Base-by-base conservation (phyloP, 1,140 invertebrate species). In the Andricus grossulariae region DNA sequence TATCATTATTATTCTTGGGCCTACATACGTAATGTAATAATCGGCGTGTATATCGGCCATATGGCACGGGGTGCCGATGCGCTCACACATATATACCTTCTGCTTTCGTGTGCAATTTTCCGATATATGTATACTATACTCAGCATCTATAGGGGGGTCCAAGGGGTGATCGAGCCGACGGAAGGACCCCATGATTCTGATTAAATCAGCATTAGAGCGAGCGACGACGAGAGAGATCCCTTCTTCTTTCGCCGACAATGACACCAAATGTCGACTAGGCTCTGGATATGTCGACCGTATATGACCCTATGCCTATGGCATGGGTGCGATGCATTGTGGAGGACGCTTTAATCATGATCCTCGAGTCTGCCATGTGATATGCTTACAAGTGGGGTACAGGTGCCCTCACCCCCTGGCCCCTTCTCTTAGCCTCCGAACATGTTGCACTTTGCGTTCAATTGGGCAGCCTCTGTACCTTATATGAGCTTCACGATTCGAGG, bases 1-100 rank as follows among this genome's bases (percentile, higher is more conserved):
- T 60, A 82, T 83, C 80, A 85, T 84, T 84, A 89, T 90, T 87
- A 89, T 89, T 89, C 85, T 86, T 87, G 80, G 83, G 84, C 84
- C 86, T 89, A 89, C 88, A 90, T 89, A 87, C 86, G 83, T 90
- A 90, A 90, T 89, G 89, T 90, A 90, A 90, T 90, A 90, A 90
- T 90, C 89, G 88, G 82, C 85, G 84, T 90, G 88, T 90, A 90
- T 90, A 87, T 82, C 84, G 60, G 88, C 89, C 89, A 90, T 90
- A 90, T 90, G 89, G 87, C 85, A 77, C 73, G 71, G 75, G 78
- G 75, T 80, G 73, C 72, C 73, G 71, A 82, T 82, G 79, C 80
- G 60, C 77, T 71, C 76, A 70, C 45, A 60, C 32, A 32, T 52
- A 66, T 49, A 39, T 18, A 49, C 45, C 32, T 49, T 49, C n/a